These are phyloP conservation scores for Teleopsis dalmanni DNA, from an alignment of 1,140 invertebrate species.

Conservation along the genomic window DNA sequence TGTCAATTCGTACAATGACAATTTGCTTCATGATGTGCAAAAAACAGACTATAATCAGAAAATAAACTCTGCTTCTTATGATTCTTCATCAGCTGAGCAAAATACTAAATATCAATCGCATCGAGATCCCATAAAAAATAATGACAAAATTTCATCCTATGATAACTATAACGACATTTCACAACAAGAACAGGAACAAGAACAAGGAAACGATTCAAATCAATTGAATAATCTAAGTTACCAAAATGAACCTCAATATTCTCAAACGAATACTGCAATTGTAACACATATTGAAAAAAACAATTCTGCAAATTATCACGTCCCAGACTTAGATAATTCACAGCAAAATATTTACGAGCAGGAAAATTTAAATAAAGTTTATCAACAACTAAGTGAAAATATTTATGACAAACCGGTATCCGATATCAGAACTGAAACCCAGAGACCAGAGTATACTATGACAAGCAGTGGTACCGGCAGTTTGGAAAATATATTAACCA, in stretches of 20 bases:
- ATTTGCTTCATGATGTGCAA: no score
- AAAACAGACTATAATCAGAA: no score
- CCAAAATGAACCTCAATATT: not conserved
- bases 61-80: no score
- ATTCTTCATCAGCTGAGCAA: no score
- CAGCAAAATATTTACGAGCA: slow-evolving; percentile 6
- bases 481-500: not conserved
- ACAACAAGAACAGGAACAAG: slow-evolving; percentile 1
- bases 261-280: not conserved
- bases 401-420: no score
- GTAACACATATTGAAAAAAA: not conserved
- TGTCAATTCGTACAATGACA: no score
- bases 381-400: slow-evolving; percentile 30
- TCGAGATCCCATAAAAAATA: slow-evolving; percentile 25
- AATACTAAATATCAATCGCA: no score
- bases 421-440: no score
- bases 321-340: not conserved
- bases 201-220: slow-evolving; percentile 1
- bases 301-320: not conserved
- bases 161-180: slow-evolving; percentile 20
- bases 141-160: slow-evolving; percentile 20
- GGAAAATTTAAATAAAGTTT: slow-evolving; percentile 31
- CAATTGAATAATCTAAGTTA: not conserved
- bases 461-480: slow-evolving; percentile 15
- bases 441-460: no score